A percentile compares a stretch with the other conserved stretches of the same genome.
Evolutionary conservation across 2,113 vertebrate genomes (phyloP).

Genomic region (Apistogramma diplotaenia): DNA sequence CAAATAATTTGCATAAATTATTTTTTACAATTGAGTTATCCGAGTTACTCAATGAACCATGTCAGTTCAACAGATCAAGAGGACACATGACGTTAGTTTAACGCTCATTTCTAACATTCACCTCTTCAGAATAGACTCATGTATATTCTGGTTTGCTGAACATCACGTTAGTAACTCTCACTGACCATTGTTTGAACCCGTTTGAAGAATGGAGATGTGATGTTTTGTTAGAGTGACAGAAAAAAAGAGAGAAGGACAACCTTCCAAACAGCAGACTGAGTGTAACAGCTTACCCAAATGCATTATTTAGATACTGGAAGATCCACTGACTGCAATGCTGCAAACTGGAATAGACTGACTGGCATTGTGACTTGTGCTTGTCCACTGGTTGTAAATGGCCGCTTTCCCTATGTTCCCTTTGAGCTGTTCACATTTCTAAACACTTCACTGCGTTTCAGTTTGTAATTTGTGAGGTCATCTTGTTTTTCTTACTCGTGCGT

Average conservation of each 20-base stretch:
- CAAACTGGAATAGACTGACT: not conserved
- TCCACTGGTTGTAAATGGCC: not conserved
- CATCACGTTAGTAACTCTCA: not conserved
- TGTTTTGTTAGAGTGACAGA: not conserved
- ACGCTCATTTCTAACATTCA: not conserved
- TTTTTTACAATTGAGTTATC: no score
- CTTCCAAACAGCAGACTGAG: not conserved
- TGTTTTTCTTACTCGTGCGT: not conserved
- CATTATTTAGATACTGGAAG: not conserved
- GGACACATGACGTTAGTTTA: not conserved
- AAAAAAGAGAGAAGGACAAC: not conserved
- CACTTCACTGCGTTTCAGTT: not conserved
- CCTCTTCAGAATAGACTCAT: not conserved
- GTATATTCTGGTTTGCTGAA: not conserved
- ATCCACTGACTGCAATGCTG: not conserved
- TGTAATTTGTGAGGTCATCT: not conserved
- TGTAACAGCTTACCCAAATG: not conserved
- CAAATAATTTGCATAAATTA: no score
- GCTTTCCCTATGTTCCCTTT: not conserved
- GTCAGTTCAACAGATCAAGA: no score
- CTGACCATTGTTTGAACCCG: not conserved
- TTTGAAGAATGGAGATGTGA: not conserved
- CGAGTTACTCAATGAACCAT: no score
- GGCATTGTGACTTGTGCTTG: not conserved
- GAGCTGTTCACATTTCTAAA: no score